Conservation (phyloP, 2,888 invertebrate species). For the Rhagonycha fulva region DNA sequence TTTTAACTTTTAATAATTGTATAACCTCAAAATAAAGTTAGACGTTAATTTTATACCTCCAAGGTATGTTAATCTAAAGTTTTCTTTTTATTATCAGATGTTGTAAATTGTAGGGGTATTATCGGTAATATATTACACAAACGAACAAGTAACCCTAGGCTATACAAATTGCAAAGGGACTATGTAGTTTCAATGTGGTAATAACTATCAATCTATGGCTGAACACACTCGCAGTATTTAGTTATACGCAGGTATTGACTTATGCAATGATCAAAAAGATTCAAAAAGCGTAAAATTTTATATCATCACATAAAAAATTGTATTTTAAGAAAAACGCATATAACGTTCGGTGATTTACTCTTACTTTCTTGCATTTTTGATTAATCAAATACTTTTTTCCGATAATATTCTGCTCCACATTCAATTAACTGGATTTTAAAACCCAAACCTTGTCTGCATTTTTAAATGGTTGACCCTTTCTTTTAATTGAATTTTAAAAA, state of each 20-base stretch:
- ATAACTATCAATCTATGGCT: background rate
- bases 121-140: background rate
- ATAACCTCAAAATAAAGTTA: background rate
- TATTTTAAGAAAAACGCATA: background rate
- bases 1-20: background rate
- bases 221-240: background rate
- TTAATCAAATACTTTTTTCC: too few relatives aligned
- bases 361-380: too few relatives aligned
- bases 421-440: too few relatives aligned
- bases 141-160: background rate
- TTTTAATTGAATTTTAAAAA: too few relatives aligned
- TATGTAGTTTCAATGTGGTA: background rate
- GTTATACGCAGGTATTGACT: background rate
- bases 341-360: background rate
- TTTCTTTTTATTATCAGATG: background rate
- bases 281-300: background rate
- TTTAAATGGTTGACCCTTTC: too few relatives aligned
- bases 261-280: background rate
- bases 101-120: slow-evolving; percentile 2
- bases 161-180: background rate
- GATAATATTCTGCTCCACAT: too few relatives aligned
- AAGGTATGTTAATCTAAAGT: background rate
- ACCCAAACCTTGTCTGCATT: too few relatives aligned
- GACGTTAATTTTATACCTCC: background rate
- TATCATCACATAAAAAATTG: background rate